phyloP scores from a whole-genome alignment of 2,888 invertebrate species.

The Athalia cordata region DNA sequence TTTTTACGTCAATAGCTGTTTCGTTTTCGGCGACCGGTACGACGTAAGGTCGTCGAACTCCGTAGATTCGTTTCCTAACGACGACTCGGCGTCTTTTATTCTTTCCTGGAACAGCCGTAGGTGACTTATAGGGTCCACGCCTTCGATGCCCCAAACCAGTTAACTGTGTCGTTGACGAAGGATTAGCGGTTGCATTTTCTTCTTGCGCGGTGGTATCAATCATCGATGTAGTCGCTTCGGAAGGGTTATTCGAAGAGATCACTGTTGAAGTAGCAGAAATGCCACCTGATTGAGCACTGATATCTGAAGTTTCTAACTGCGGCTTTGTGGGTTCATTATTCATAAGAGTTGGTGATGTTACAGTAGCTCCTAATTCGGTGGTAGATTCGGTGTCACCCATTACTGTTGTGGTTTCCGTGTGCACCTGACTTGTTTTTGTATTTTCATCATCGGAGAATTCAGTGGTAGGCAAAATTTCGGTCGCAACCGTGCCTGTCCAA shows the following conservation, averaged over 20 bases:
- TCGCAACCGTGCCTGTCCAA: not conserved
- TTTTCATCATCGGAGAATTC: not conserved
- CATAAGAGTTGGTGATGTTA: not conserved
- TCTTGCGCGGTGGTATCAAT: not conserved
- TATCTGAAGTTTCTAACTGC: not conserved
- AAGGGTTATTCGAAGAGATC: not conserved
- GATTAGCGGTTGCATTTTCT: not conserved
- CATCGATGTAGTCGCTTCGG: too few species aligned
- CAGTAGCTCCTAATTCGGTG: slow-evolving; percentile 12
- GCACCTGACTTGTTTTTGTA: slow-evolving; percentile 20
- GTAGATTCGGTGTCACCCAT: not conserved
- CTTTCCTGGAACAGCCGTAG: slow-evolving; percentile 24
- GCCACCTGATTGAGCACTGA: slow-evolving; percentile 2
- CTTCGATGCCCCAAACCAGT: not conserved
- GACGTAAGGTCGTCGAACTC: slow-evolving; percentile 5
- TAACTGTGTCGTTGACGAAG: not conserved
- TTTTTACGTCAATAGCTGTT: not conserved
- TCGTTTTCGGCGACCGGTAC: not conserved
- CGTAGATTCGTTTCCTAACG: slow-evolving; percentile 31
- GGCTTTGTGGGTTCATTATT: not conserved
- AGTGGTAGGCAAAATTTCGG: not conserved
- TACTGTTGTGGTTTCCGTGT: slow-evolving; percentile 42
- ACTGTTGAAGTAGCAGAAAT: not conserved
- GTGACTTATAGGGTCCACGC: slow-evolving; percentile 3
- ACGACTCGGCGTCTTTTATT: not conserved